Evolutionary conservation across 1,140 invertebrate genomes (phyloP).

Genomic region (Heliconius eleuchia): DNA sequence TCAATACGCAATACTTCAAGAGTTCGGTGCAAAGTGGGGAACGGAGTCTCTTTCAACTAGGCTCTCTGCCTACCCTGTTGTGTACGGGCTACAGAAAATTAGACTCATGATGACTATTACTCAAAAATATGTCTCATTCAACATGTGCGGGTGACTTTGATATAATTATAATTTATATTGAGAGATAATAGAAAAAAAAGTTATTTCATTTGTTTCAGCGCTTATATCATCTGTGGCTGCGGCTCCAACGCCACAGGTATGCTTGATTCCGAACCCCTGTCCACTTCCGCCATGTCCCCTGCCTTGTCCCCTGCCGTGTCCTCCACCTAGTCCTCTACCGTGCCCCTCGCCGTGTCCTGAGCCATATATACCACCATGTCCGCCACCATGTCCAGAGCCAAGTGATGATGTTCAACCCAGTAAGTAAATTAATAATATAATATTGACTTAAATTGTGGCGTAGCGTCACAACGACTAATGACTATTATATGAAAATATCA

Average conservation of each 20-base stretch:
- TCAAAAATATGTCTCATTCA: too few species aligned
- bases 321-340: slow-evolving; percentile 27
- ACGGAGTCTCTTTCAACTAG: too few species aligned
- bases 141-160: too few species aligned
- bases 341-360: slow-evolving; percentile 29
- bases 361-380: slow-evolving; percentile 16
- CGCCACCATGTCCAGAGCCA: slow-evolving; percentile 11
- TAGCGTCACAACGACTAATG: too few species aligned
- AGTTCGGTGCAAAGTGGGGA: too few species aligned
- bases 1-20: too few species aligned
- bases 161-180: too few species aligned
- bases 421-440: slow-evolving; percentile 20
- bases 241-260: slow-evolving; percentile 47
- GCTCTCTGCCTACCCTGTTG: too few species aligned
- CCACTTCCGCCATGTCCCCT: slow-evolving; percentile 26
- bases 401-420: slow-evolving; percentile 19
- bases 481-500: not conserved
- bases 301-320: slow-evolving; percentile 43
- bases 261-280: not conserved
- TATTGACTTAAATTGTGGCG: too few species aligned
- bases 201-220: slow-evolving; percentile 38
- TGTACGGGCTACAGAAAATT: too few species aligned
- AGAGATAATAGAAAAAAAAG: too few species aligned
- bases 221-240: slow-evolving; percentile 51
- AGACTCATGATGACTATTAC: too few species aligned